A percentile compares a stretch with the other conserved stretches of the same genome.
phyloP scores from a whole-genome alignment of 2,113 vertebrate genomes.

The Tyrannus savana region DNA sequence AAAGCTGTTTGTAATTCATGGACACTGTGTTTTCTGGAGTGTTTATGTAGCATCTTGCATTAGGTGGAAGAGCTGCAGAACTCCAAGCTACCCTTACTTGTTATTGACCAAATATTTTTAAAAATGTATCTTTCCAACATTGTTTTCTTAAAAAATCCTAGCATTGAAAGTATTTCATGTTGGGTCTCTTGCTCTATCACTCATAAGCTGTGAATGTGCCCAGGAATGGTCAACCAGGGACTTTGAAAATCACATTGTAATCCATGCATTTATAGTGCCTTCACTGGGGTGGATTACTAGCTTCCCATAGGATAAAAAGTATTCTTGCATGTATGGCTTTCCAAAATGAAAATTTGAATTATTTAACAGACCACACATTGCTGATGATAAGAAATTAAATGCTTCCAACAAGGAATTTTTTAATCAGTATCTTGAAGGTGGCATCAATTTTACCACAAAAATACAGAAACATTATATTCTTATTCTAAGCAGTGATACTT shows the following conservation, averaged over 20 bases:
- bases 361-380: background rate
- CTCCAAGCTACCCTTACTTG: background rate
- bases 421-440: background rate
- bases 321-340: background rate
- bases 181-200: background rate
- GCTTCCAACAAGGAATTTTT: background rate
- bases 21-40: background rate
- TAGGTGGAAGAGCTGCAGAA: background rate
- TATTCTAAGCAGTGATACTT: background rate
- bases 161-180: background rate
- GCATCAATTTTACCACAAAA: background rate
- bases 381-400: background rate
- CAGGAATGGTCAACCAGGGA: background rate
- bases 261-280: background rate
- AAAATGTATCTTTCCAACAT: background rate
- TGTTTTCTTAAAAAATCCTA: background rate
- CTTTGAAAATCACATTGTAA: background rate
- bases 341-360: background rate
- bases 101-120: background rate
- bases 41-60: background rate
- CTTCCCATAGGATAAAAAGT: background rate
- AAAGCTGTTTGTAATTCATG: background rate
- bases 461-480: background rate
- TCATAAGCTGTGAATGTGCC: background rate
- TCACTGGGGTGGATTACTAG: background rate